A percentile compares a stretch with the other conserved stretches of the same genome.
Conservation (phyloP, 2,113 vertebrate species). For the Lophotis ruficrista region DNA sequence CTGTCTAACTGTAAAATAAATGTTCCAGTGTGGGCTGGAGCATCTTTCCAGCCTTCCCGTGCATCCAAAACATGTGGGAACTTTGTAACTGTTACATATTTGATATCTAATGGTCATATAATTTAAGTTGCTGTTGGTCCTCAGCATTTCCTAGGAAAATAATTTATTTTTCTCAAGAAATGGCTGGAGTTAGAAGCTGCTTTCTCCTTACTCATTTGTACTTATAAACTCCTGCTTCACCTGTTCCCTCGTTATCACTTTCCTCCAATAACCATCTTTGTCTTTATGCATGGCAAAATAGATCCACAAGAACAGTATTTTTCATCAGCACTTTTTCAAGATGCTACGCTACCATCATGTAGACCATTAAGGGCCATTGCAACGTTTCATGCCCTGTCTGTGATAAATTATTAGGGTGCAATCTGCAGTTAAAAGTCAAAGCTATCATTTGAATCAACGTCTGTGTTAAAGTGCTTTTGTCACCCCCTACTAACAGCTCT, state of each 20-base stretch:
- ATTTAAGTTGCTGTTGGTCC: neutral
- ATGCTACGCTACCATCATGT: neutral
- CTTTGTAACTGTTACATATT: neutral
- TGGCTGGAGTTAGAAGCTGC: neutral
- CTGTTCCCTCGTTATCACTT: neutral
- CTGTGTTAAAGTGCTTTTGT: slow-evolving; percentile 6
- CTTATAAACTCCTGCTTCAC: neutral
- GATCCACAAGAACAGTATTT: neutral
- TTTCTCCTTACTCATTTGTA: neutral
- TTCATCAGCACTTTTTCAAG: neutral
- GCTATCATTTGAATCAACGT: slow-evolving; percentile 49
- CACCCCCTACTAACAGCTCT: neutral
- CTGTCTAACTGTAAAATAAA: neutral
- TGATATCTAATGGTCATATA: neutral
- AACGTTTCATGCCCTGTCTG: neutral
- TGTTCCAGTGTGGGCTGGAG: neutral
- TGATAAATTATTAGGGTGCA: slow-evolving; percentile 23
- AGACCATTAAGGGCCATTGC: neutral
- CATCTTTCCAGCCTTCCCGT: neutral
- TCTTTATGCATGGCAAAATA: neutral
- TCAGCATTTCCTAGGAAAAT: neutral
- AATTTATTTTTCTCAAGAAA: neutral
- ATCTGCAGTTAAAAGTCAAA: slow-evolving; percentile 1
- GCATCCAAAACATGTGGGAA: neutral
- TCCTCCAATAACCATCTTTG: neutral